phyloP scores from a whole-genome alignment of 2,797 vertebrate genomes.

The Pempheris klunzingeri region DNA sequence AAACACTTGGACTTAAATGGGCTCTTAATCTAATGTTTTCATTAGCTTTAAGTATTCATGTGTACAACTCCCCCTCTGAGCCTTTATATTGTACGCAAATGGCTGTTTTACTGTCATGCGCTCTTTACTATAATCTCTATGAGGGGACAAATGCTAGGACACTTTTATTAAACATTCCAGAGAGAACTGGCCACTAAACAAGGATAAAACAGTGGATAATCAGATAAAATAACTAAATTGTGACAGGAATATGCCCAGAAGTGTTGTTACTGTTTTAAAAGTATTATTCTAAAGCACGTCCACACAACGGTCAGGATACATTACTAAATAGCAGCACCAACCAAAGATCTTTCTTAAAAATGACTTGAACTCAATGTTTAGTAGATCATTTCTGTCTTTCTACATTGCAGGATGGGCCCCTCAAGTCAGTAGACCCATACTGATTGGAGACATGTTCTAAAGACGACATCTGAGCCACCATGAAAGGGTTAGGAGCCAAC shows the following conservation, averaged over 20 bases:
- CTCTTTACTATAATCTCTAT: slow-evolving; percentile 41
- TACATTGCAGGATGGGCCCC: slow-evolving; percentile 75
- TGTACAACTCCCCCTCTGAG: slow-evolving; percentile 30
- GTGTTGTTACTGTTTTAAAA: slow-evolving; percentile 1
- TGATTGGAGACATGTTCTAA: slow-evolving; percentile 85
- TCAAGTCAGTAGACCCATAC: slow-evolving; percentile 68
- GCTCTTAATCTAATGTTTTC: slow-evolving; percentile 48
- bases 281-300: not conserved
- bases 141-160: slow-evolving; percentile 28
- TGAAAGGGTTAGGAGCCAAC: slow-evolving; percentile 98
- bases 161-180: slow-evolving; percentile 28
- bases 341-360: not conserved
- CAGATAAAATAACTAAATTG: slow-evolving; percentile 8
- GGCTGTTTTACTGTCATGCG: slow-evolving; percentile 46
- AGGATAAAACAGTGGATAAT: slow-evolving; percentile 5
- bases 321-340: not conserved
- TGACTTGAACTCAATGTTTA: not conserved
- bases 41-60: slow-evolving; percentile 59
- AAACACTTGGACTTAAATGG: slow-evolving; percentile 48
- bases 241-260: slow-evolving; percentile 3
- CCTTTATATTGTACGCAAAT: slow-evolving; percentile 46
- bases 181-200: slow-evolving; percentile 5
- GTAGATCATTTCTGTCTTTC: slow-evolving; percentile 6
- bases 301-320: not conserved
- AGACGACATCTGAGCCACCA: slow-evolving; percentile 78